Percentiles rank a stretch among this genome's conserved stretches.
These are phyloP conservation scores for Chromobotia macracanthus DNA, from an alignment of 2,797 vertebrate genomes.

Conservation along the genomic window DNA sequence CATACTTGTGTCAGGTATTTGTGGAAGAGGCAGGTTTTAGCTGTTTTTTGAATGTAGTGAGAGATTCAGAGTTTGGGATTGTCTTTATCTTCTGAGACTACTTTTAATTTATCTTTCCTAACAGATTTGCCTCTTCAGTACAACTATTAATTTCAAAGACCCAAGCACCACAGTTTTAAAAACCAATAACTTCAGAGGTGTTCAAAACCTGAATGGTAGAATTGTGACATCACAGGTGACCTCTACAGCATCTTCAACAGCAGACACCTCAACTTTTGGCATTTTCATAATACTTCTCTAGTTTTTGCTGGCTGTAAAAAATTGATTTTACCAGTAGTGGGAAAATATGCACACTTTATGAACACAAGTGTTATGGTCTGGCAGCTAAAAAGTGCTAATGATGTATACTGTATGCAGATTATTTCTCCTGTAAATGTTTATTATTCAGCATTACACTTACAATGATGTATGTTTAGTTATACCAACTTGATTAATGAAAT, in stretches of 20 bases:
- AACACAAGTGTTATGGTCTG: too few relatives aligned
- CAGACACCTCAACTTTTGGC: not conserved
- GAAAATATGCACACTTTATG: not conserved
- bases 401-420: too few relatives aligned
- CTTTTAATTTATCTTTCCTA: not conserved
- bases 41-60: too few relatives aligned
- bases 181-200: constrained; percentile 46
- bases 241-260: not conserved
- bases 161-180: not conserved
- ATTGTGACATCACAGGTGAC: constrained; percentile 9
- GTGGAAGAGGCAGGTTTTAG: too few relatives aligned
- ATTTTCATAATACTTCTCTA: not conserved
- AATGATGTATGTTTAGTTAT: too few relatives aligned
- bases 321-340: not conserved
- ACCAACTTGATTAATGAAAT: too few relatives aligned
- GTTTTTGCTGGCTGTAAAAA: constrained; percentile 4
- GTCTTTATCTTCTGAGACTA: not conserved
- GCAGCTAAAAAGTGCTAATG: too few relatives aligned
- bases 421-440: too few relatives aligned
- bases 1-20: too few relatives aligned
- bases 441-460: too few relatives aligned
- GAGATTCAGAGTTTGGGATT: too few relatives aligned
- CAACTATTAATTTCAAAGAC: not conserved
- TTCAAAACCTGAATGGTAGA: constrained; percentile 27
- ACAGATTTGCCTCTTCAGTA: constrained; percentile 73